A percentile compares a stretch with the other conserved stretches of the same genome.
Evolutionary conservation across 2,888 invertebrate species (phyloP).

Genomic region (Heliconius erato): DNA sequence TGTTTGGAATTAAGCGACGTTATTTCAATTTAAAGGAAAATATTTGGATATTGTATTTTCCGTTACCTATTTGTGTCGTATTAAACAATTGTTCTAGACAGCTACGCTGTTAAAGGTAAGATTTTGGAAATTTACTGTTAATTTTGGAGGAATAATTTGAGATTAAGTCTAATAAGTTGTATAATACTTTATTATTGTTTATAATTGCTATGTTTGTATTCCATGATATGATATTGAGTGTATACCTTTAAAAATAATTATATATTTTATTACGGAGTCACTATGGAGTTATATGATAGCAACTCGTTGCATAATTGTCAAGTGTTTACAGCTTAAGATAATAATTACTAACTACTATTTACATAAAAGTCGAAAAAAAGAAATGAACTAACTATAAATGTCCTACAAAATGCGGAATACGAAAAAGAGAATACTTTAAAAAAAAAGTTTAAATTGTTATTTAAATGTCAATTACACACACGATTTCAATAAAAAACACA

Average conservation of each 20-base stretch:
- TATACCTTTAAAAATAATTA: too few relatives aligned
- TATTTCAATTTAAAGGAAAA: slow-evolving; percentile 46
- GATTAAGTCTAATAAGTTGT: background rate
- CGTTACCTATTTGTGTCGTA: slow-evolving; percentile 24
- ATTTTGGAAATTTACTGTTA: slow-evolving; percentile 6
- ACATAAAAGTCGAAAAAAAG: background rate
- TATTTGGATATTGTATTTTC: slow-evolving; percentile 33
- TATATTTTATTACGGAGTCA: too few relatives aligned
- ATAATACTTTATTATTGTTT: background rate
- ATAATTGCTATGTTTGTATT: background rate
- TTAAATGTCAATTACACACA: slow-evolving; percentile 68
- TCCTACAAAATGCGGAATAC: background rate
- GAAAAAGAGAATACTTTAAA: background rate
- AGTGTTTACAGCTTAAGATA: too few relatives aligned
- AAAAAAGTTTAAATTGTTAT: slow-evolving; percentile 49
- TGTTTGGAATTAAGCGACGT: slow-evolving; percentile 63
- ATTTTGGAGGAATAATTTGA: background rate
- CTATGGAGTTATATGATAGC: background rate
- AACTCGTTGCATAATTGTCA: too few relatives aligned
- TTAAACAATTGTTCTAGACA: slow-evolving; percentile 18
- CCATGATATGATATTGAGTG: too few relatives aligned
- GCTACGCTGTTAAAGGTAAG: background rate
- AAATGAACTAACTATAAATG: background rate
- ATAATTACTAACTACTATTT: background rate
- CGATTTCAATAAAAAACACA: background rate